Conservation (phyloP, 2,888 invertebrate species). For the Eueremaeus valkanovi region DNA sequence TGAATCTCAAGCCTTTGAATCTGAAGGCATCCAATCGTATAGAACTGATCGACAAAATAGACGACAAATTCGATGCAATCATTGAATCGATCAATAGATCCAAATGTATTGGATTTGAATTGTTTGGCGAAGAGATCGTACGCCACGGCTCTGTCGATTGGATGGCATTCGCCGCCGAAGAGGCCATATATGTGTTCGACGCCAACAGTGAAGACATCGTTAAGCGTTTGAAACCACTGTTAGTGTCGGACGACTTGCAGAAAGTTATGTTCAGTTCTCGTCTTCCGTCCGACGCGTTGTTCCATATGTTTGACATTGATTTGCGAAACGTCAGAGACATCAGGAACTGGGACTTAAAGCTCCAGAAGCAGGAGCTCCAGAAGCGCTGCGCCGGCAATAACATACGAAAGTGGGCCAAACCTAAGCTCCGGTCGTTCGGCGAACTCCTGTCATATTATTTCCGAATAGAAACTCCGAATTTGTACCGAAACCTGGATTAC, state of each 20-base stretch:
- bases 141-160: neutral
- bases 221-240: neutral
- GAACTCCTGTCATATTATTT: neutral
- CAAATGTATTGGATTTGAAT: neutral
- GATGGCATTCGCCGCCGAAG: neutral
- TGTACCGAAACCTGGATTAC: neutral
- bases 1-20: neutral
- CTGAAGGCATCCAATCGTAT: neutral
- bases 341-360: neutral
- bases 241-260: neutral
- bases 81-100: neutral
- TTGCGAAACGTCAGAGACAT: neutral
- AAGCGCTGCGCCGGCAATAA: neutral
- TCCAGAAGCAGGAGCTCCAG: neutral
- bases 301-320: conserved; percentile 3
- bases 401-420: neutral
- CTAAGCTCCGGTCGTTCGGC: neutral
- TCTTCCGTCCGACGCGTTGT: neutral
- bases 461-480: neutral
- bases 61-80: neutral
- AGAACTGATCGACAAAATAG: neutral
- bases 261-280: conserved; percentile 18
- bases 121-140: neutral
- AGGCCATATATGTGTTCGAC: conserved; percentile 9
- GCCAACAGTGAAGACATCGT: neutral